Base-by-base conservation (phyloP, 2,888 invertebrate genomes). In the Leptinotarsa juncta region DNA sequence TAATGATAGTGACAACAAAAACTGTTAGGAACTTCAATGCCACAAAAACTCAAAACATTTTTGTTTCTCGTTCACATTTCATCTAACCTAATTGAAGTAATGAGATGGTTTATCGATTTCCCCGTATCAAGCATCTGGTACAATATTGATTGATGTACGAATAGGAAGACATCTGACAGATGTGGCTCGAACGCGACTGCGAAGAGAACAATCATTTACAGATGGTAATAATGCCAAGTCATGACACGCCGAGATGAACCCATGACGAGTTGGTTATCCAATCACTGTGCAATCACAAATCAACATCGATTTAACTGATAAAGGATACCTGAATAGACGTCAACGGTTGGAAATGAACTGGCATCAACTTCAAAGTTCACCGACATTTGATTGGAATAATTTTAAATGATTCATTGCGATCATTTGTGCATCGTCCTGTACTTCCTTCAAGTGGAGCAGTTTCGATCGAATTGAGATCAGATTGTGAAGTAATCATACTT, bases 161-260 rank as follows among this genome's bases (percentile, higher is more conserved):
- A 76, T 70, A 67, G 77, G 77, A 71, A 76, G 80, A 74, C 75
- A 66, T 73, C 73, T 81, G 80, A 81, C 77, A 79, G 81, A 78
- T 79, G 76, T 77, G 74, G 78, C 78, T 79, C 78, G 72, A 73
- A 75, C 62, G 68, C 72, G 68, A 75, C 65, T 55, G 20, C 65
- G 75, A 77, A 23, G 20, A 69, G 77, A 80, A 80, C 78, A 79
- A 80, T 79, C 79, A 75, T 71, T 76, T 78, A 76, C 75, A 77
- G 78, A 77, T 77, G 79, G 74, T 73, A 70, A 75, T 78, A 77
- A 72, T 78, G 80, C 79, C 74, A 73, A 80, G 79, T 80, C 80
- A 80, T 73, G 74, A 79, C 78, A 78, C 77, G 78, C 75, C 69
- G 77, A 75, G 76, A 77, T 78, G 79, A 80, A 77, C 77, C 77